Evolutionary conservation across 1,140 invertebrate genomes (phyloP).

Genomic region (Watersipora subatra): DNA sequence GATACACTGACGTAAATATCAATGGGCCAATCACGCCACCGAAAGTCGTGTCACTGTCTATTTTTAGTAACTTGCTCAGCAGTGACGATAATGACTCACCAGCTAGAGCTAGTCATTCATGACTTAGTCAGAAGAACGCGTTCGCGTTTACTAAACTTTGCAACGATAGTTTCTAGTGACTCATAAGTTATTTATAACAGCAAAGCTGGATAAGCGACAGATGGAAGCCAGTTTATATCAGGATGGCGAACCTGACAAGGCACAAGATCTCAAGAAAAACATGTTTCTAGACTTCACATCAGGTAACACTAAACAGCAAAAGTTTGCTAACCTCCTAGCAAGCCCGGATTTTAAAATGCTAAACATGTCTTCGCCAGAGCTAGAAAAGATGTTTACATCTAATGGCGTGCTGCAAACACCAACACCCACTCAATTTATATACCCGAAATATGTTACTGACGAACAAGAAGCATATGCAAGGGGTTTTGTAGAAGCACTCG

Average conservation of each 20-base stretch:
- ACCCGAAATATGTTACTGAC: constrained; percentile 58
- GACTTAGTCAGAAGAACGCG: not conserved
- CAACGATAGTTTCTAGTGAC: not conserved
- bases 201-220: not conserved
- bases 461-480: constrained; percentile 81
- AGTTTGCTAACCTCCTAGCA: constrained; percentile 44
- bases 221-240: not conserved
- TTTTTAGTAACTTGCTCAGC: not conserved
- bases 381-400: constrained; percentile 63
- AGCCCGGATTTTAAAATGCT: constrained; percentile 73
- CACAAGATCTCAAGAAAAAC: not conserved
- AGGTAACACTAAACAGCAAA: constrained; percentile 27
- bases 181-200: not conserved
- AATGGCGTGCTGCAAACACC: constrained; percentile 60
- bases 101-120: not conserved
- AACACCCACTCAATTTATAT: constrained; percentile 55
- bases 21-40: not conserved
- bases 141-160: not conserved
- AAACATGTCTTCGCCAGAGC: constrained; percentile 68
- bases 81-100: not conserved
- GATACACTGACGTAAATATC: too few relatives aligned
- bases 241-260: not conserved
- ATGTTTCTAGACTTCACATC: constrained; percentile 7
- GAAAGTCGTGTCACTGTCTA: not conserved
- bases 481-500: constrained; percentile 79